Evolutionary conservation across 2,888 invertebrate genomes (phyloP).

Genomic region (Rugalucina vietnamica): DNA sequence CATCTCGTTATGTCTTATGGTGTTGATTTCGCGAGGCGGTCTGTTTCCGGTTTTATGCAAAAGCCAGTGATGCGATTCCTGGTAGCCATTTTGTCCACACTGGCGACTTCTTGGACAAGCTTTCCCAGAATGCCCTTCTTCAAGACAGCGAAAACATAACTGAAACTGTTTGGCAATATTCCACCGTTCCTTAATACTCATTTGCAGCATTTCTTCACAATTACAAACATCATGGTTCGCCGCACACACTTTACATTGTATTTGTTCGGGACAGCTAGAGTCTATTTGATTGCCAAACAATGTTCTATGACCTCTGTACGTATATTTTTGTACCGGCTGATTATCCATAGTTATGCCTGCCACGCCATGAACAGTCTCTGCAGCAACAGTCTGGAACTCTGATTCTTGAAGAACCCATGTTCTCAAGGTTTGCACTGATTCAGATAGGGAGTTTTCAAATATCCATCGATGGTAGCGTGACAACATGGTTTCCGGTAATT

Average conservation of each 20-base stretch:
- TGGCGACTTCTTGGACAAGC: neutral
- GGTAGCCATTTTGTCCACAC: neutral
- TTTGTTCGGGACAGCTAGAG: neutral
- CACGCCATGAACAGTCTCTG: slow-evolving; percentile 28
- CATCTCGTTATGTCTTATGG: too few relatives aligned
- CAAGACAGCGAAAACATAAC: neutral
- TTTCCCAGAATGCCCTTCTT: neutral
- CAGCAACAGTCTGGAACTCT: slow-evolving; percentile 18
- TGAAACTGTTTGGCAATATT: neutral
- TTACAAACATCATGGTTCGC: neutral
- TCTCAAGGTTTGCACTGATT: slow-evolving; percentile 6
- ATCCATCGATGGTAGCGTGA: slow-evolving; percentile 31
- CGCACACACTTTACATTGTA: neutral
- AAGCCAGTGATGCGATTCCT: neutral
- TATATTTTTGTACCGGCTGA: neutral
- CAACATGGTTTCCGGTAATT: slow-evolving; percentile 37
- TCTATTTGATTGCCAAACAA: neutral
- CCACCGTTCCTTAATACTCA: neutral
- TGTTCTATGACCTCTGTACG: neutral
- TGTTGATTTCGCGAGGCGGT: too few relatives aligned
- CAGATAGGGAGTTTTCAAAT: slow-evolving; percentile 15
- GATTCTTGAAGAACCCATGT: slow-evolving; percentile 19
- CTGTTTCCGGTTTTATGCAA: neutral
- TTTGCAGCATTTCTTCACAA: neutral
- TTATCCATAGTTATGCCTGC: neutral